Evolutionary conservation across 1,140 invertebrate species (phyloP).

Genomic region (Diploscapter pachys): DNA sequence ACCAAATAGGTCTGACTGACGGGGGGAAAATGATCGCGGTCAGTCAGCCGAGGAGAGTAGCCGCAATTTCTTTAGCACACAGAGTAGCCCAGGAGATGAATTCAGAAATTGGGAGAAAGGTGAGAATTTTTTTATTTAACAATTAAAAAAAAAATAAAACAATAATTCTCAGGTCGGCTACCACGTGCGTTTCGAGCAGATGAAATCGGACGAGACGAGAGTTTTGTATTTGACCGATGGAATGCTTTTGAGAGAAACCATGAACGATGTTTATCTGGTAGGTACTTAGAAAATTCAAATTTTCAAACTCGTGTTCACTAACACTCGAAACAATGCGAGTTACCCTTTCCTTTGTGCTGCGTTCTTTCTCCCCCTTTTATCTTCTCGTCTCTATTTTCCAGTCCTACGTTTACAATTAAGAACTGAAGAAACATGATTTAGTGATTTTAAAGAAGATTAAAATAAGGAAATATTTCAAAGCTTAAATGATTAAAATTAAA

Average conservation of each 20-base stretch:
- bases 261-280: constrained; percentile 59
- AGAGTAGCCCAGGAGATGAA: constrained; percentile 78
- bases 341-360: too few relatives aligned
- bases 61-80: constrained; percentile 81
- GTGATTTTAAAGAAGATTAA: too few relatives aligned
- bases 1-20: constrained; percentile 62
- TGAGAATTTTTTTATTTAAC: constrained; percentile 39
- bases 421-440: too few relatives aligned
- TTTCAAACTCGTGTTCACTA: constrained; percentile 60
- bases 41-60: constrained; percentile 82
- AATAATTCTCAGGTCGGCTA: constrained; percentile 70
- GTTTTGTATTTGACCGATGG: constrained; percentile 87
- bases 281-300: not conserved
- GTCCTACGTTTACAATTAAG: too few relatives aligned
- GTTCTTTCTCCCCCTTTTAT: too few relatives aligned
- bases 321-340: constrained; percentile 66
- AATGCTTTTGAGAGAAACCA: constrained; percentile 84
- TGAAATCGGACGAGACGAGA: constrained; percentile 72
- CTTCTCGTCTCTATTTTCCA: too few relatives aligned
- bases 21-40: constrained; percentile 69
- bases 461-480: too few relatives aligned
- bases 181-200: constrained; percentile 85
- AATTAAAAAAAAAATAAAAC: constrained; percentile 26
- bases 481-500: too few relatives aligned
- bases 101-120: constrained; percentile 69